A percentile compares a stretch with the other conserved stretches of the same genome.
Conservation (phyloP, 2,888 invertebrate species). For the Schrankia costaestrigalis region DNA sequence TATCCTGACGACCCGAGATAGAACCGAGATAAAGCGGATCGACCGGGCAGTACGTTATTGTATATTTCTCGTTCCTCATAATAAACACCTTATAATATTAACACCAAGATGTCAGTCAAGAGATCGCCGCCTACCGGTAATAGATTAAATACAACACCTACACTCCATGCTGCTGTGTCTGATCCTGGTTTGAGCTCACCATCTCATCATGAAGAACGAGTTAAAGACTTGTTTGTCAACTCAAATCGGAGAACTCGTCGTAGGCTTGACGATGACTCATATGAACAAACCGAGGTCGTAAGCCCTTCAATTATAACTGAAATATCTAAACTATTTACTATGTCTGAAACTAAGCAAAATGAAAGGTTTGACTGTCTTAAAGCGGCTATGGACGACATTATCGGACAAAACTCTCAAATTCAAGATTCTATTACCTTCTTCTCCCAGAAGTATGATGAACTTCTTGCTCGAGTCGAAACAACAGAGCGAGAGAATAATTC, state of each 20-base stretch:
- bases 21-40: no score
- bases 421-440: neutral
- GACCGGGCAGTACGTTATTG: no score
- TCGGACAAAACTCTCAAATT: neutral
- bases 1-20: no score
- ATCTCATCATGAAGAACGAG: neutral
- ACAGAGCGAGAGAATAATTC: slow-evolving; percentile 1
- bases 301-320: neutral
- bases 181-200: neutral
- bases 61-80: no score
- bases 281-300: neutral
- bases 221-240: slow-evolving; percentile 2
- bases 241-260: slow-evolving; percentile 2
- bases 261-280: slow-evolving; percentile 1
- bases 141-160: no score
- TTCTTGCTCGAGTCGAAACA: neutral
- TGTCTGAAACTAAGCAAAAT: slow-evolving; percentile 2
- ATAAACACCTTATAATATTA: no score
- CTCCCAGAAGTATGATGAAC: neutral
- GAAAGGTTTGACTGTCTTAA: neutral
- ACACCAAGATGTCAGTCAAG: no score
- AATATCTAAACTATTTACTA: slow-evolving; percentile 2
- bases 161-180: neutral
- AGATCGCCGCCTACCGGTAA: no score
- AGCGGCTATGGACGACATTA: neutral